These are phyloP conservation scores for Habrosyne pyritoides DNA, from an alignment of 2,888 invertebrate species.

Conservation along the genomic window DNA sequence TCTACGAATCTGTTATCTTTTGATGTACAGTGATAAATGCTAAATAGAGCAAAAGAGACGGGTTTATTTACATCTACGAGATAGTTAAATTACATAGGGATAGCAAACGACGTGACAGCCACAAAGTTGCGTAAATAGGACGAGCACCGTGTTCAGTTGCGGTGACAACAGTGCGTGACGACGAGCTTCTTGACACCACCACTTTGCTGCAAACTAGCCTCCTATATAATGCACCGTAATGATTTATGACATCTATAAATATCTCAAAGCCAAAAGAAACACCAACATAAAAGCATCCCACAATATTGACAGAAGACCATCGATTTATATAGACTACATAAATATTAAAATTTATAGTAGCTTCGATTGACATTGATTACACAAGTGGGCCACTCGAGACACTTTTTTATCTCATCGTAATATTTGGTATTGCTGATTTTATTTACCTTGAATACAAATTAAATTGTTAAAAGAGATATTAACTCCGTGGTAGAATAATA, in stretches of 20 bases:
- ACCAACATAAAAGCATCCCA: conserved; percentile 23
- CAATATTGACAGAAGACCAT: conserved; percentile 27
- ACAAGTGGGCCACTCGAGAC: neutral
- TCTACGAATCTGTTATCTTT: conserved; percentile 35
- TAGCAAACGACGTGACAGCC: conserved; percentile 46
- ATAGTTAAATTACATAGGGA: conserved; percentile 51
- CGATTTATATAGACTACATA: conserved; percentile 21
- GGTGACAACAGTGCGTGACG: conserved; percentile 42
- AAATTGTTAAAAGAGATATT: neutral
- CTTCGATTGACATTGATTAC: neutral
- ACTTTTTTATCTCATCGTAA: neutral
- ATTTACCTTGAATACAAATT: neutral
- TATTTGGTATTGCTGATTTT: neutral
- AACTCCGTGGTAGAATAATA: neutral
- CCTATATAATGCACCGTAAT: conserved; percentile 22
- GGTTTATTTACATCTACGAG: conserved; percentile 45
- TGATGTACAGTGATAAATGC: conserved; percentile 39
- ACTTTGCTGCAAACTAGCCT: conserved; percentile 21
- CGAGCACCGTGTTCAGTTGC: conserved; percentile 43
- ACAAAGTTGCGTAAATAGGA: conserved; percentile 60
- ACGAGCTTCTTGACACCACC: conserved; percentile 23
- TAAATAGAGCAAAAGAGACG: conserved; percentile 46
- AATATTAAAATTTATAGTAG: conserved; percentile 22
- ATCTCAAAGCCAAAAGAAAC: conserved; percentile 21
- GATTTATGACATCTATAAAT: conserved; percentile 51